These are phyloP conservation scores for Julus scanicus DNA, from an alignment of 2,888 invertebrate species.

Conservation along the genomic window DNA sequence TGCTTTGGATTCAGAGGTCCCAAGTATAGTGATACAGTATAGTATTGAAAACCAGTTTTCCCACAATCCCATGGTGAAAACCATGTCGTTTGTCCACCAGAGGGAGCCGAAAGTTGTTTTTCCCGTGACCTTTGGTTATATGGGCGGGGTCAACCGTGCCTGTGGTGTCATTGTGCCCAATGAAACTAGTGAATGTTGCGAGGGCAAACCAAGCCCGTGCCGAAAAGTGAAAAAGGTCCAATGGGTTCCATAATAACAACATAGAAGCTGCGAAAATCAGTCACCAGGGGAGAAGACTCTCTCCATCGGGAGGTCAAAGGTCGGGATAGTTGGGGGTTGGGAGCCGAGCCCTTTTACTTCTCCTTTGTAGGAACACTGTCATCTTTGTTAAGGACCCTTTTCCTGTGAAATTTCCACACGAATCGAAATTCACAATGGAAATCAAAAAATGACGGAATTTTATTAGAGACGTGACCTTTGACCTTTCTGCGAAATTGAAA, in stretches of 20 bases:
- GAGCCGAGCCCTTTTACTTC: constrained; percentile 33
- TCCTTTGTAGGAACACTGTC: neutral
- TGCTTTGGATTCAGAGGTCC: too few species aligned
- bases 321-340: neutral
- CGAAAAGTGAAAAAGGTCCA: constrained; percentile 16
- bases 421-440: neutral
- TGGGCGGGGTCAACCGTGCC: constrained; percentile 33
- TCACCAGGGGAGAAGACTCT: neutral
- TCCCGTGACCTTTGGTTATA: constrained; percentile 20
- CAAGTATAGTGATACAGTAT: neutral
- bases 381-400: neutral
- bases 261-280: neutral
- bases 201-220: constrained; percentile 28
- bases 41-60: neutral
- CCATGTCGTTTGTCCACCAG: neutral
- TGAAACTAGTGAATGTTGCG: neutral
- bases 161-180: constrained; percentile 18
- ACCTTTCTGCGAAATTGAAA: neutral
- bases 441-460: neutral
- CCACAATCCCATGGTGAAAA: neutral
- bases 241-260: neutral
- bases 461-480: constrained; percentile 1
- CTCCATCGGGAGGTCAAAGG: neutral
- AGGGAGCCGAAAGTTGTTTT: neutral
- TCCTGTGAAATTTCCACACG: neutral